Evolutionary conservation across 2,888 invertebrate species (phyloP), one percentile per base, ranked within the genome.

Genomic region (Gisinianus flammeolus): DNA sequence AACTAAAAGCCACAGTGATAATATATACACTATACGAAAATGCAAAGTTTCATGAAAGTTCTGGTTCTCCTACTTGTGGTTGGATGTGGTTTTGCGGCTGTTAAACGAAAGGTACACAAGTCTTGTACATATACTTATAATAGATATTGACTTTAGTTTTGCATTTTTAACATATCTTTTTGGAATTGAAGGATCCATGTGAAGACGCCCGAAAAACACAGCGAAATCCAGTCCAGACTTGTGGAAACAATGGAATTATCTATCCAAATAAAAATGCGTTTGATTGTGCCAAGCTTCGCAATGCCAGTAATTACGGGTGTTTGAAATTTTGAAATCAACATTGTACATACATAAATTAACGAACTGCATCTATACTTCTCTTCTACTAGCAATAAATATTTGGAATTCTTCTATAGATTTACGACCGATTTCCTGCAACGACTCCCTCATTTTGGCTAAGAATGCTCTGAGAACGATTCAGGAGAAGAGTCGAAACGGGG

Each of bases 181-280:
- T 12, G n/a, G n/a, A n/a, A n/a, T n/a, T n/a, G n/a, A n/a, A 66
- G 66, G 10, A 19, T 19, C 66, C 66, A 30, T 66, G 66, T 30
- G 66, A 66, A 30, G 26, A 66, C 12, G 66, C 66, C 5, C 28
- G 66, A 30, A 26, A 30, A 12, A 4, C 30, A 19, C 66, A 66
- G 30, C 16, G 16, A 19, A 66, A 66, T 30, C 28, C 30, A 28
- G 16, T 10, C 16, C 66, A 70, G 54, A 19, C 24, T 67, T 76
- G 76, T 76, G 76, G 76, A 16, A 76, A 76, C 68, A 76, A 76
- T 68, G 76, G 76, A 19, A 33, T 44, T 22, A 76, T 76, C 28
- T 76, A 28, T 22, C 67, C 68, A 1, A 67, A 76, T 28, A 10
- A 28, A 28, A 22, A 52, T 68, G 67, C 76, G 2, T 76, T 76